These are phyloP conservation scores for Pelusios castaneus DNA, from an alignment of 2,113 vertebrate genomes.

Conservation along the genomic window DNA sequence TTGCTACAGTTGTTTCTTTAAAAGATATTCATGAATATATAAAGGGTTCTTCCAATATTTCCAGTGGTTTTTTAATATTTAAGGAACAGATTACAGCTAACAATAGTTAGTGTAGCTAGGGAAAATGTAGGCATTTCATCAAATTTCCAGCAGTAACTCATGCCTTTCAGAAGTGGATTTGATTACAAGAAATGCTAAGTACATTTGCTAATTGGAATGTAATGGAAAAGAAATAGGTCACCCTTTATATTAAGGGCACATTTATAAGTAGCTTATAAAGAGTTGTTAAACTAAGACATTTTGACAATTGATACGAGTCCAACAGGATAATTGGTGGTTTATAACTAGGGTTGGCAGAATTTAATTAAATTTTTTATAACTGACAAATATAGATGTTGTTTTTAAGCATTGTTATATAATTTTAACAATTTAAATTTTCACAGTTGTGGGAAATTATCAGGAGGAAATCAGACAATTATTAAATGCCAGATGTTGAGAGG, in stretches of 20 bases:
- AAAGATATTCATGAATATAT: background rate
- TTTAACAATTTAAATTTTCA: no score
- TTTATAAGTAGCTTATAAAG: background rate
- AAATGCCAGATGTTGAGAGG: no score
- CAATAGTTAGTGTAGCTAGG: constrained; percentile 47
- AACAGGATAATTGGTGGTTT: no score
- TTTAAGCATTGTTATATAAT: no score
- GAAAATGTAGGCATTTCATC: background rate
- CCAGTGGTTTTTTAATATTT: background rate
- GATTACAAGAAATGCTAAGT: background rate
- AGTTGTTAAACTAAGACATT: background rate
- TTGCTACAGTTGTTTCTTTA: background rate
- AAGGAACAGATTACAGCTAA: constrained; percentile 10
- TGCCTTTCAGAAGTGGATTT: background rate
- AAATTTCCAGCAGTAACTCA: background rate
- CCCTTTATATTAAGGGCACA: background rate
- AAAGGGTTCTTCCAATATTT: constrained; percentile 19
- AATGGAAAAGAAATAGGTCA: background rate
- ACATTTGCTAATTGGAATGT: background rate
- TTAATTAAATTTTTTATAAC: no score
- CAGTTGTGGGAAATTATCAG: no score
- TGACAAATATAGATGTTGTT: no score
- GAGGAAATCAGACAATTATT: no score
- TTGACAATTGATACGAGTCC: no score
- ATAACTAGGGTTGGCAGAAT: no score